Conservation (phyloP, 2,888 invertebrate species). For the Clivina fossor region DNA sequence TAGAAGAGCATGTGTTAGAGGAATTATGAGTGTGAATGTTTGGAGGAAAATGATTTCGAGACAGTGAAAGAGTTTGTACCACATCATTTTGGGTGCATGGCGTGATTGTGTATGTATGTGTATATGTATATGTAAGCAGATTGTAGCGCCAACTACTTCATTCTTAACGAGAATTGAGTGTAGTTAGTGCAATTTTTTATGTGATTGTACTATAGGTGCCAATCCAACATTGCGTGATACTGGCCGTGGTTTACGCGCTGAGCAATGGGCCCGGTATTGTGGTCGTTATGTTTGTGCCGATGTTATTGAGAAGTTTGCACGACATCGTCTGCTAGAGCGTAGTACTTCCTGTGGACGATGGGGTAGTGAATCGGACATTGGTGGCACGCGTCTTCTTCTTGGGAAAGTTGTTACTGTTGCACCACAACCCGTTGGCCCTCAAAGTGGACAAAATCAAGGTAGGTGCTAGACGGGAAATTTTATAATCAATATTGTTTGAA, state of each 20-base stretch:
- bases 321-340: conserved; percentile 60
- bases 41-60: no score
- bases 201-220: conserved; percentile 61
- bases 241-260: conserved; percentile 68
- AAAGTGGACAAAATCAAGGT: conserved; percentile 49
- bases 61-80: no score
- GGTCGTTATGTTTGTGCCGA: conserved; percentile 71
- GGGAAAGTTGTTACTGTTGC: conserved; percentile 54
- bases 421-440: conserved; percentile 43
- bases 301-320: conserved; percentile 67
- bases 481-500: no score
- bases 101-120: no score
- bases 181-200: no score
- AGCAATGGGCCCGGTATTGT: conserved; percentile 76
- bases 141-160: no score
- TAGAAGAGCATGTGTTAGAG: no score
- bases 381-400: conserved; percentile 54
- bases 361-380: conserved; percentile 64
- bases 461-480: no score
- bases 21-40: no score
- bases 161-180: no score
- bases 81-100: no score
- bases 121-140: no score
- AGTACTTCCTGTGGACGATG: conserved; percentile 58
- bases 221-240: conserved; percentile 68